Base-by-base conservation (phyloP, 2,888 invertebrate genomes). In the Eurytoma adleriae region DNA sequence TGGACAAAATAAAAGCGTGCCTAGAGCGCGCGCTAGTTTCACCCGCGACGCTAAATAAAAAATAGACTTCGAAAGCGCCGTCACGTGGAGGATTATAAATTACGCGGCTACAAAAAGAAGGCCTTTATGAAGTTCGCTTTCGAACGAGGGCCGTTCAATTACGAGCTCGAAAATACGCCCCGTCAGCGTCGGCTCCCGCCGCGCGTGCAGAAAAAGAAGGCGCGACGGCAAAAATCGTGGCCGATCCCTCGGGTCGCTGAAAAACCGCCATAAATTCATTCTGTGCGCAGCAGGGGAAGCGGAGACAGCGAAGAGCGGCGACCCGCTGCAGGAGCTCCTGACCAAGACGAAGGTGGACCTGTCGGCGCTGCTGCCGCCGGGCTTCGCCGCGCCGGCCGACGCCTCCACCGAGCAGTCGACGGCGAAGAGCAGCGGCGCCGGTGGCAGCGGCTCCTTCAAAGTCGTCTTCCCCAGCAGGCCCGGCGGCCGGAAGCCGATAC, bases 401-500 rank as follows among this genome's bases (percentile, higher is more conserved):
- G 27, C 12, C 12, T 12, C 30, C 57, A 18, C 13, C 13, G 50
- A 79, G 89, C 93, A 64, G 86, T 69, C 77, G 80, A 82, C 80
- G 18, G 54, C 59, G 3, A 85, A 84, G 75, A 54, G 61, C 16
- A 48, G 71, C 0, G 78, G 79, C n/a, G 40, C 30, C 3, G 18
- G 40, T 54, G 57, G 52, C 59, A 24, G 61, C n/a, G 59, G 70
- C 50, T 78, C 78, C 3, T 79, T 94, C 18, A 96, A 96, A 90
- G 90, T 96, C 13, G 95, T 96, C 0, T 97, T 96, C 85, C 96
- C 97, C 0, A 96, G 95, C 83, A 93, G 96, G 86, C 94, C 96
- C 0, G 96, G 95, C 27, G 92, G 92, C 83, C 92, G 93, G 73
- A 95, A 95, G 90, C 88, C 93, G 79, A 88, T 90, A 27, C 90